phyloP scores from a whole-genome alignment of 2,113 vertebrate genomes.

The Euleptes europaea region DNA sequence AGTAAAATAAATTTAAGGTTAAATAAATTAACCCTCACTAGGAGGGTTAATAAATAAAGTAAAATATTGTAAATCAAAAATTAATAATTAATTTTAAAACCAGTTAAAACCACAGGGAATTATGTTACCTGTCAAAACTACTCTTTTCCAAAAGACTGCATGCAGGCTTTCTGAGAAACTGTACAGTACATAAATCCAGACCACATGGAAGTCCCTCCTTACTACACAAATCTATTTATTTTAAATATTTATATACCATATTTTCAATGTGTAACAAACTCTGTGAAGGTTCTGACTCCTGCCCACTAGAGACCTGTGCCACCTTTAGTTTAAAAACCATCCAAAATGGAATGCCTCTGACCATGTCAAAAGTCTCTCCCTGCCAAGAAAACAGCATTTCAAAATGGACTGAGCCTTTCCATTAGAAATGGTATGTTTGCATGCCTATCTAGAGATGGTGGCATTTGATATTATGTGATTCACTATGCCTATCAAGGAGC shows the following conservation, averaged over 20 bases:
- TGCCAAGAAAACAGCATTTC: not conserved
- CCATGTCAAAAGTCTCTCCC: too few species aligned
- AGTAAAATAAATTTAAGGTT: not conserved
- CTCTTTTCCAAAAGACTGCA: not conserved
- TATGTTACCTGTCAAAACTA: not conserved
- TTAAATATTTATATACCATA: too few species aligned
- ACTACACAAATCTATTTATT: not conserved
- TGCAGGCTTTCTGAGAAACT: not conserved
- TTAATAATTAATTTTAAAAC: not conserved
- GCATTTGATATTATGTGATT: not conserved
- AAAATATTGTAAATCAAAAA: not conserved
- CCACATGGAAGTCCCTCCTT: not conserved
- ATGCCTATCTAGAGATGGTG: not conserved
- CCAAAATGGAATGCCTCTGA: not conserved
- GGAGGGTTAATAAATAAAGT: not conserved
- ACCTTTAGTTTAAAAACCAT: not conserved
- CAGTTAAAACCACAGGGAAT: not conserved
- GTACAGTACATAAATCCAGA: not conserved
- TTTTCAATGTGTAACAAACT: too few species aligned
- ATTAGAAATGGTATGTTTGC: not conserved
- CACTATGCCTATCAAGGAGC: not conserved
- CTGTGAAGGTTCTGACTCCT: too few species aligned
- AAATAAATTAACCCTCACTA: not conserved
- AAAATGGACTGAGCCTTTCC: not conserved
- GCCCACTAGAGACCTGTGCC: not conserved